Conservation (phyloP, 2,113 vertebrate species). For the Reinhardtius hippoglossoides region DNA sequence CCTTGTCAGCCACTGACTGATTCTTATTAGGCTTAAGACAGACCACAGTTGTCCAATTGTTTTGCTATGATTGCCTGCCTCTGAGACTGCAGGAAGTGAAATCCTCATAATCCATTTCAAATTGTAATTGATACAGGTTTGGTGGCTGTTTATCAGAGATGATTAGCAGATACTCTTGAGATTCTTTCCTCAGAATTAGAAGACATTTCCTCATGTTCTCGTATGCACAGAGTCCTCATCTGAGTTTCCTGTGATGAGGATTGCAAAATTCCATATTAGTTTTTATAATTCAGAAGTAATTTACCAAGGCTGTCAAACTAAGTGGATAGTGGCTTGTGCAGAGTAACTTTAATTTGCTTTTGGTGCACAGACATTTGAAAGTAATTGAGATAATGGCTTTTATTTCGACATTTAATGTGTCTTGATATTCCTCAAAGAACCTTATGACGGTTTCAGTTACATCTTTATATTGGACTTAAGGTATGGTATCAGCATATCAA, state of each 20-base stretch:
- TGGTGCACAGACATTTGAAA: neutral
- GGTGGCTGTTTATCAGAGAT: slow-evolving; percentile 32
- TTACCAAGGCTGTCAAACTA: neutral
- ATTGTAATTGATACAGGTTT: slow-evolving; percentile 21
- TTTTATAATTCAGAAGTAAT: slow-evolving; percentile 20
- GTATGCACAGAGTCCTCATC: slow-evolving; percentile 25
- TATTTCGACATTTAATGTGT: neutral
- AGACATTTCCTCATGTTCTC: slow-evolving; percentile 14
- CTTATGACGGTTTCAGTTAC: neutral
- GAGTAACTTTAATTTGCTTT: neutral
- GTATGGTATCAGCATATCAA: too few relatives aligned
- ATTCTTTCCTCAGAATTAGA: slow-evolving; percentile 3
- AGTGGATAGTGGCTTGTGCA: neutral
- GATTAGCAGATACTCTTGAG: slow-evolving; percentile 4
- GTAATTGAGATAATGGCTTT: neutral
- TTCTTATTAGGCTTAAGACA: slow-evolving; percentile 43
- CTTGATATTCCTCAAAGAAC: neutral
- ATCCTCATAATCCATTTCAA: slow-evolving; percentile 33
- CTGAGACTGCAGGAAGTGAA: slow-evolving; percentile 10
- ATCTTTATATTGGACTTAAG: too few relatives aligned
- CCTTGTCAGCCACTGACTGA: slow-evolving; percentile 14
- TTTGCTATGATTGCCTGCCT: slow-evolving; percentile 39
- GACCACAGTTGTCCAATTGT: slow-evolving; percentile 37
- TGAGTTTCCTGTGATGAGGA: neutral
- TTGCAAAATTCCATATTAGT: neutral